Evolutionary conservation across 2,797 vertebrate species (phyloP).

Genomic region (Dryobates pubescens): DNA sequence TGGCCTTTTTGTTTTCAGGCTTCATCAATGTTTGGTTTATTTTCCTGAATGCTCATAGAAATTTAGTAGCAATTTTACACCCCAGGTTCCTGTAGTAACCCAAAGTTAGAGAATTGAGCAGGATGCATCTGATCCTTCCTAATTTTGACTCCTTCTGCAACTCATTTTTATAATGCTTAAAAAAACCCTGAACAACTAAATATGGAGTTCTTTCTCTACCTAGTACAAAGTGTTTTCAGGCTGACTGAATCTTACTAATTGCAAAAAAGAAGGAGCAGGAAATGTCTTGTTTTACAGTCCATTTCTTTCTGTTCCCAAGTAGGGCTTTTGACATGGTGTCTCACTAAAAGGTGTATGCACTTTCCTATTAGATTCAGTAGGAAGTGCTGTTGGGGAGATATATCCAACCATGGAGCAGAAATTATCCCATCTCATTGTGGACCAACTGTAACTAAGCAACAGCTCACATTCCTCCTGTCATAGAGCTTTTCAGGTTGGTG

Average conservation of each 20-base stretch:
- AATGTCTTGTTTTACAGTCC: not conserved
- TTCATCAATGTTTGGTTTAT: not conserved
- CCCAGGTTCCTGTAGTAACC: not conserved
- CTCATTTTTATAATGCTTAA: not conserved
- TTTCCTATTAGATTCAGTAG: not conserved
- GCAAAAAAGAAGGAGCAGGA: not conserved
- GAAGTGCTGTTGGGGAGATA: not conserved
- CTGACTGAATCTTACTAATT: not conserved
- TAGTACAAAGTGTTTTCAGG: not conserved
- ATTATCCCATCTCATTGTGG: not conserved
- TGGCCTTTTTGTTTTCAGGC: not conserved
- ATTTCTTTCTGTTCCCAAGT: not conserved
- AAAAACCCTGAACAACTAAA: not conserved
- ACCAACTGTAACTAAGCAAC: conserved; percentile 19
- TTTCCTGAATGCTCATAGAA: not conserved
- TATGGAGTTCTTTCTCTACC: not conserved
- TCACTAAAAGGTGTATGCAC: not conserved
- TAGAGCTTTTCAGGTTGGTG: not conserved
- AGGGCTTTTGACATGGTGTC: not conserved
- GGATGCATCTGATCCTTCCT: not conserved
- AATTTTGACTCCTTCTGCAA: not conserved
- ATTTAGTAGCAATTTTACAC: not conserved
- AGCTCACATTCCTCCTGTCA: not conserved
- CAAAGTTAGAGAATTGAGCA: not conserved
- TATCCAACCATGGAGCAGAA: not conserved